Conservation (phyloP, 2,113 vertebrate species). For the Osmerus mordax region DNA sequence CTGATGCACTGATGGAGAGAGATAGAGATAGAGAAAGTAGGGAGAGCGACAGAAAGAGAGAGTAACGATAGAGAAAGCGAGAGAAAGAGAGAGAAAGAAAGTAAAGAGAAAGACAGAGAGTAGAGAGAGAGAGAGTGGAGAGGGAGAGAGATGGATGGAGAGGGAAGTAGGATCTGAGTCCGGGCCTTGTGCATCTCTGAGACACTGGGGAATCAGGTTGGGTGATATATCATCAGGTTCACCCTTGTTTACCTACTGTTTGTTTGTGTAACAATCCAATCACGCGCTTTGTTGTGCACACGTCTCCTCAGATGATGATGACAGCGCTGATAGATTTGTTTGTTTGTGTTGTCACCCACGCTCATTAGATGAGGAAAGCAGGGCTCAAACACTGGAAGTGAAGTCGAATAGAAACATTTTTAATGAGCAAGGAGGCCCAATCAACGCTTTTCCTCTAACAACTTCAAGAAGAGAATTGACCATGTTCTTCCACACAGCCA, state of each 20-base stretch:
- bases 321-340: background rate
- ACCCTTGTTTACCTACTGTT: background rate
- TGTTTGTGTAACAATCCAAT: background rate
- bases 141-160: background rate
- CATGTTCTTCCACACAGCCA: too few species aligned
- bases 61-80: conserved; percentile 2
- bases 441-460: too few species aligned
- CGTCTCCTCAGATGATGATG: background rate
- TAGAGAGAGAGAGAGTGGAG: background rate
- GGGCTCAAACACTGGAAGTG: too few species aligned
- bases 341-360: background rate
- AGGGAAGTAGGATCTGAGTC: too few species aligned
- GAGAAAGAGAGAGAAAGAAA: background rate
- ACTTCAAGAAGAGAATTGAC: too few species aligned
- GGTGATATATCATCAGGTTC: too few species aligned
- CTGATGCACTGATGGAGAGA: background rate
- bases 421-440: too few species aligned
- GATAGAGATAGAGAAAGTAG: background rate
- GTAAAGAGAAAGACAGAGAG: background rate
- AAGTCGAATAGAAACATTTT: too few species aligned
- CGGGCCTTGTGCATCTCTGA: too few species aligned
- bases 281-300: background rate
- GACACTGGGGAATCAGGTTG: background rate
- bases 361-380: too few species aligned
- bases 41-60: background rate